Evolutionary conservation across 2,797 vertebrate species (phyloP).

Genomic region (Chaetophractus vellerosus): DNA sequence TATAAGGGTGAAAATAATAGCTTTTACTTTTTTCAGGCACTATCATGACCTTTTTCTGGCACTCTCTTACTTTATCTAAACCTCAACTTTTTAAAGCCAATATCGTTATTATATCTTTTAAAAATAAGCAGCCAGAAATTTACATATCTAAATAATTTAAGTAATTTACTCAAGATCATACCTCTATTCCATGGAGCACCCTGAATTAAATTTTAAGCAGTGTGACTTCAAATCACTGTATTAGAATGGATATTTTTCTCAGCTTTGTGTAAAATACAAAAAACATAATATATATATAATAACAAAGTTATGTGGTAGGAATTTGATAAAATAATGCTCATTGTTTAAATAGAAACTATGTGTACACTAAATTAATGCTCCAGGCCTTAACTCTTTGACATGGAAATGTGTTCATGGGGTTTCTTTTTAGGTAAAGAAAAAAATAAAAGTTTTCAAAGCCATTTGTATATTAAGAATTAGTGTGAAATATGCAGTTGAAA

Average conservation of each 20-base stretch:
- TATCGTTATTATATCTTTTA: neutral
- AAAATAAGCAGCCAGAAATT: neutral
- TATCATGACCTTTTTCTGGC: neutral
- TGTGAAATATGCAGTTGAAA: neutral
- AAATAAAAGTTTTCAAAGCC: neutral
- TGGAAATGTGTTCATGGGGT: neutral
- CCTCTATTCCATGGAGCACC: neutral
- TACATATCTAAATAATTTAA: neutral
- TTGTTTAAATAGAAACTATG: neutral
- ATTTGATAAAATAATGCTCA: neutral
- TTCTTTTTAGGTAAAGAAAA: neutral
- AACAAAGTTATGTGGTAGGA: neutral
- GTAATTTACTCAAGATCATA: neutral
- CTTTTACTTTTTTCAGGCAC: neutral
- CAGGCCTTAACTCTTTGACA: neutral
- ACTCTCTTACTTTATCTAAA: neutral
- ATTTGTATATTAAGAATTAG: neutral
- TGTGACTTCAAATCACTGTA: neutral
- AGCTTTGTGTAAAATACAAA: neutral
- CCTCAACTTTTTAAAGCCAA: neutral
- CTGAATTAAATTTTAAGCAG: neutral
- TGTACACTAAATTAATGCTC: neutral
- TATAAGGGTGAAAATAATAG: neutral
- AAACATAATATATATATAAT: too few relatives aligned
- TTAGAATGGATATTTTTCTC: neutral